These are phyloP conservation scores for Aegotheles bennettii DNA, from an alignment of 2,113 vertebrate species.

Conservation along the genomic window DNA sequence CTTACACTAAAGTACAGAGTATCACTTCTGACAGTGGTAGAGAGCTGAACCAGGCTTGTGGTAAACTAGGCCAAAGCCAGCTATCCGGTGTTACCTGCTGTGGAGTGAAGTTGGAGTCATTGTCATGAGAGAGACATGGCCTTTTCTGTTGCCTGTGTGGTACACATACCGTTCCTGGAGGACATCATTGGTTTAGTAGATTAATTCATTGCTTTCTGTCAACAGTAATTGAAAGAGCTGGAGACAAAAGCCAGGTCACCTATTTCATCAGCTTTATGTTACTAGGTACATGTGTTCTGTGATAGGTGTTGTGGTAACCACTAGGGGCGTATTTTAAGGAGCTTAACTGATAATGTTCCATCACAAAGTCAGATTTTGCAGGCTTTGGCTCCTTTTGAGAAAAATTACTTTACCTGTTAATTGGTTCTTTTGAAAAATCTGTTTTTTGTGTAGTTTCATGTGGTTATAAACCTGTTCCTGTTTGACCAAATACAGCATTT, in stretches of 20 bases:
- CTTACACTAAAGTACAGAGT: neutral
- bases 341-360: neutral
- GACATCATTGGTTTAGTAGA: neutral
- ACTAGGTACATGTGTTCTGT: neutral
- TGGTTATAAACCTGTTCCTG: neutral
- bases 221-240: neutral
- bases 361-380: neutral
- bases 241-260: neutral
- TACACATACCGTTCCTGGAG: neutral
- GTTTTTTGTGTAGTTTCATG: neutral
- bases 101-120: neutral
- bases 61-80: neutral
- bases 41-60: neutral
- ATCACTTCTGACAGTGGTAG: neutral
- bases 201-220: neutral
- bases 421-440: neutral
- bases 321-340: neutral
- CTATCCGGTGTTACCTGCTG: neutral
- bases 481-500: neutral
- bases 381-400: neutral
- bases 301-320: neutral
- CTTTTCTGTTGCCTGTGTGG: neutral
- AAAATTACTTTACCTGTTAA: neutral
- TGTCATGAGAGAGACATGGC: fast-evolving
- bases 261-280: neutral